Percentiles rank a stretch among this genome's conserved stretches.
These are phyloP conservation scores for Bombus confusus DNA, from an alignment of 1,140 invertebrate genomes.

Conservation along the genomic window DNA sequence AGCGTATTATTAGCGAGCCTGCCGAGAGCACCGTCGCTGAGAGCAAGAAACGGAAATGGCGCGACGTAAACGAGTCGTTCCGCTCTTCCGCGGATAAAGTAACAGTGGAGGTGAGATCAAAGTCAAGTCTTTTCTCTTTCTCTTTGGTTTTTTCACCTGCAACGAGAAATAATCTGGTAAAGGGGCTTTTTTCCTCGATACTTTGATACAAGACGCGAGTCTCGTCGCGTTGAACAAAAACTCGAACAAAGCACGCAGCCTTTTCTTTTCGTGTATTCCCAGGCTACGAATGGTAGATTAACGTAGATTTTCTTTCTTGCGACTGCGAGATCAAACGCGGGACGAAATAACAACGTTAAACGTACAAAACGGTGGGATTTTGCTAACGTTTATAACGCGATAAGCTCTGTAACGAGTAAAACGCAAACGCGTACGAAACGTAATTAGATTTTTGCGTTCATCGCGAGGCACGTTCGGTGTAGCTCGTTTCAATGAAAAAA, in stretches of 20 bases:
- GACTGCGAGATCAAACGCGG: background rate
- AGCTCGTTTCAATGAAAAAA: background rate
- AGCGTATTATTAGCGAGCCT: constrained; percentile 26
- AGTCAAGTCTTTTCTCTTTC: constrained; percentile 4
- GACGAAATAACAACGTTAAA: background rate
- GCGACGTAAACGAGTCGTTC: constrained; percentile 59
- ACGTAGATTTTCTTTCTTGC: background rate
- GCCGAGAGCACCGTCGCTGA: constrained; percentile 24
- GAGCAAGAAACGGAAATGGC: constrained; percentile 55
- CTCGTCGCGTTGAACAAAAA: background rate
- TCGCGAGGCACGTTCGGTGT: background rate
- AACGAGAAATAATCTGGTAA: constrained; percentile 21
- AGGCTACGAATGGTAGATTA: background rate
- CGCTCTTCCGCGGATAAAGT: constrained; percentile 43
- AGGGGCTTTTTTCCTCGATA: constrained; percentile 8
- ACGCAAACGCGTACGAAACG: no score
- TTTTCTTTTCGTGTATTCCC: background rate
- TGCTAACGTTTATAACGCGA: background rate
- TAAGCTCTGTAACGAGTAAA: background rate
- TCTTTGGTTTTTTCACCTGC: background rate
- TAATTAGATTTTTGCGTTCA: background rate
- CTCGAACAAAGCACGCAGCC: background rate
- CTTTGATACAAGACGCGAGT: background rate
- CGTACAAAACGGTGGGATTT: background rate
- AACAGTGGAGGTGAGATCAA: constrained; percentile 23